Evolutionary conservation across 2,888 invertebrate genomes (phyloP).

Genomic region (Tinea pellionella): DNA sequence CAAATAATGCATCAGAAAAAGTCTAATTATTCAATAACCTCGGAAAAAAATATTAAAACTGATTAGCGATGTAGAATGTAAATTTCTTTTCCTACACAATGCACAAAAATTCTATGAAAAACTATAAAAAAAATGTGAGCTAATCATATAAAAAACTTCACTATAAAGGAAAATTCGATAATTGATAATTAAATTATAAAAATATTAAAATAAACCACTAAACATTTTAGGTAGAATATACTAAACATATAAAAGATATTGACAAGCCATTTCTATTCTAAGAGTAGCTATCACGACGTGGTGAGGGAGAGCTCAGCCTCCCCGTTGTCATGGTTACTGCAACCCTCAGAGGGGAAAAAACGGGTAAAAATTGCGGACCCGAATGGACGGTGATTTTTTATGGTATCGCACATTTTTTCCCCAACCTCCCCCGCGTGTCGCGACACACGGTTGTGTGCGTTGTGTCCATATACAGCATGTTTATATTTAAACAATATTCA

Average conservation of each 20-base stretch:
- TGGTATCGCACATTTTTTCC: conserved; percentile 68
- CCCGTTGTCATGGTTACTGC: conserved; percentile 55
- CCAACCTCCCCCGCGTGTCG: conserved; percentile 31
- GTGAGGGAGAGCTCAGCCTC: conserved; percentile 30
- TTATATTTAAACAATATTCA: not conserved
- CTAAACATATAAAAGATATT: conserved; percentile 1
- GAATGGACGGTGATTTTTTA: conserved; percentile 67
- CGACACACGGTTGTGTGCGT: conserved; percentile 25
- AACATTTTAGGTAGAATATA: no score
- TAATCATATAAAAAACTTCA: no score
- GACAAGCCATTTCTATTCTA: conserved; percentile 2
- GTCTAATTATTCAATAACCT: no score
- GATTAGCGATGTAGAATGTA: no score
- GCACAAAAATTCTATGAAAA: no score
- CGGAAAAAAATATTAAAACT: no score
- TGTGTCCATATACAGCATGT: conserved; percentile 40
- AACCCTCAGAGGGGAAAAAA: conserved; percentile 67
- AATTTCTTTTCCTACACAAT: no score
- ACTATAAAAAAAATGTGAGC: no score
- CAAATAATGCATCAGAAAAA: no score
- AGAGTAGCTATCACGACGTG: not conserved
- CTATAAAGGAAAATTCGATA: no score
- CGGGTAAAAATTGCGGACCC: conserved; percentile 66
- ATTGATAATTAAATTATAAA: not conserved
- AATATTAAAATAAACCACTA: not conserved